phyloP scores from a whole-genome alignment of 2,888 invertebrate genomes.

The Phyllotreta cruciferae region DNA sequence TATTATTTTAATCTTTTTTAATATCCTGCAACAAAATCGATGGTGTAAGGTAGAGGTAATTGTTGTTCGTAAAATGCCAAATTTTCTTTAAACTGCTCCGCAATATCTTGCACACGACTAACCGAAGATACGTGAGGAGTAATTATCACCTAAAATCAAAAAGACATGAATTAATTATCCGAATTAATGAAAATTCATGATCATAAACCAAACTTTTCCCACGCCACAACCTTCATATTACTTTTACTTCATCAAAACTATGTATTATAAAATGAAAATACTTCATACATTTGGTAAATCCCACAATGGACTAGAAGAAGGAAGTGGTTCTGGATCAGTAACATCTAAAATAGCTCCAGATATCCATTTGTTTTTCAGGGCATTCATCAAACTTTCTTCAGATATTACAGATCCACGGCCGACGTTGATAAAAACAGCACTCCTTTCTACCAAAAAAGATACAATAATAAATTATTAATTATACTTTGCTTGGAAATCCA shows the following conservation, averaged over 20 bases:
- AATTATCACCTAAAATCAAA: slow-evolving; percentile 43
- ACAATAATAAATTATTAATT: too few relatives aligned
- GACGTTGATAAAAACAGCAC: slow-evolving; percentile 66
- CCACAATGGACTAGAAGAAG: slow-evolving; percentile 62
- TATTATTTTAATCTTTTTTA: slow-evolving; percentile 37
- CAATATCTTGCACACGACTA: slow-evolving; percentile 59
- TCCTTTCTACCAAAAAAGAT: slow-evolving; percentile 46
- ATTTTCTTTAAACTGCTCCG: slow-evolving; percentile 61
- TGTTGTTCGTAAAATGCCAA: slow-evolving; percentile 56
- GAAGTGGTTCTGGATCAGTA: slow-evolving; percentile 64
- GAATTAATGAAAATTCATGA: slow-evolving; percentile 21
- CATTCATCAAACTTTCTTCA: slow-evolving; percentile 62
- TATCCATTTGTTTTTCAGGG: slow-evolving; percentile 64
- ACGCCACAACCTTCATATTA: neutral
- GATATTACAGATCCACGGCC: slow-evolving; percentile 66
- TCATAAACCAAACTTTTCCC: neutral
- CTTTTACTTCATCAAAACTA: slow-evolving; percentile 15
- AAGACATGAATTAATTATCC: slow-evolving; percentile 27
- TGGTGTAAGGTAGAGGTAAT: slow-evolving; percentile 54
- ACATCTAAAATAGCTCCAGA: slow-evolving; percentile 66
- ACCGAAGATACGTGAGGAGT: slow-evolving; percentile 60
- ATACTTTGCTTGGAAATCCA: slow-evolving; percentile 9
- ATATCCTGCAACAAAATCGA: slow-evolving; percentile 60
- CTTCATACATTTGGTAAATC: slow-evolving; percentile 62
- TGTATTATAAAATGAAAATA: too few relatives aligned